Percentiles rank a stretch among this genome's conserved stretches.
These are phyloP conservation scores for Adelges cooleyi DNA, from an alignment of 1,140 invertebrate species.

Conservation along the genomic window DNA sequence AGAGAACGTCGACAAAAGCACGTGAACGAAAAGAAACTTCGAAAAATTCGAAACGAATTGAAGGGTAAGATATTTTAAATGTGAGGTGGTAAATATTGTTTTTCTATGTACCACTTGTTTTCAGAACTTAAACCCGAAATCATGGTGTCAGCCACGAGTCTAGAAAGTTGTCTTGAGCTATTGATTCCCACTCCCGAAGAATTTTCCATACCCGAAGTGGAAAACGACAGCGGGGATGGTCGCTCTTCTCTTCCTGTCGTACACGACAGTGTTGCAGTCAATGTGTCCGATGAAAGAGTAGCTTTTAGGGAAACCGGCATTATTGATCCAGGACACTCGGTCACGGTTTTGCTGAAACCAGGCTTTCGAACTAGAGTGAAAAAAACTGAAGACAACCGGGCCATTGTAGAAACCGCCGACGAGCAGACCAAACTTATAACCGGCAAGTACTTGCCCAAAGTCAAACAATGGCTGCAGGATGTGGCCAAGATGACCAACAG, in stretches of 20 bases:
- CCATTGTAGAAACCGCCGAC: conserved; percentile 35
- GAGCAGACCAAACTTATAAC: conserved; percentile 34
- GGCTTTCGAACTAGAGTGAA: conserved; percentile 30
- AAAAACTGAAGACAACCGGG: conserved; percentile 35
- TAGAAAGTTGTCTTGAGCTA: conserved; percentile 36
- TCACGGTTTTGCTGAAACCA: background rate
- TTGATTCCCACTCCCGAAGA: conserved; percentile 36
- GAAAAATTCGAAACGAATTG: conserved; percentile 32
- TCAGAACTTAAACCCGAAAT: conserved; percentile 36
- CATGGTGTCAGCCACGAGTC: conserved; percentile 32
- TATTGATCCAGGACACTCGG: background rate
- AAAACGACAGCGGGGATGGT: background rate
- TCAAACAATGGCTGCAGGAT: conserved; percentile 36
- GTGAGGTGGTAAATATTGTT: too few relatives aligned
- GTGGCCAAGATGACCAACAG: conserved; percentile 26
- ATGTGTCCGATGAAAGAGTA: background rate
- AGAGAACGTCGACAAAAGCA: conserved; percentile 16
- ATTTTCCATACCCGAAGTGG: conserved; percentile 32
- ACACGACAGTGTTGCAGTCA: too few relatives aligned
- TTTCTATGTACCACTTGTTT: too few relatives aligned
- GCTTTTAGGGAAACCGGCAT: background rate
- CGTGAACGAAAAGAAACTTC: conserved; percentile 31
- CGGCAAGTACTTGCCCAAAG: conserved; percentile 34
- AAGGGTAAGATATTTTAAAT: conserved; percentile 30
- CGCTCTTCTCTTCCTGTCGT: too few relatives aligned